phyloP scores from a whole-genome alignment of 2,113 vertebrate genomes.

The Caranx melampygus region DNA sequence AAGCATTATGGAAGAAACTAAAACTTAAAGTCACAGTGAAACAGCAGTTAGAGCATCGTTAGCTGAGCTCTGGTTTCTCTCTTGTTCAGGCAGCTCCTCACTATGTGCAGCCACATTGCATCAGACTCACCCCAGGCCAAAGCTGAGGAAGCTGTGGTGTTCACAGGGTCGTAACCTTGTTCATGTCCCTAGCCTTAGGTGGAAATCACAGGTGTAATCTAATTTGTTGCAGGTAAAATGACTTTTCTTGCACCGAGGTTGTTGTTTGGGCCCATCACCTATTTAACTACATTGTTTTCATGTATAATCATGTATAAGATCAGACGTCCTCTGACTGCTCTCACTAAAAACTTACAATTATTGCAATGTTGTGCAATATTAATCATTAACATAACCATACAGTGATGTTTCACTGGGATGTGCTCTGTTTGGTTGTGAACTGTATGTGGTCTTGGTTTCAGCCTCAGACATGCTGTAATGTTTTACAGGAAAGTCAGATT shows the following conservation, averaged over 20 bases:
- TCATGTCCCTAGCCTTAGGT: not conserved
- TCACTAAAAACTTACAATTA: too few species aligned
- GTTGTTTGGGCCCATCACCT: not conserved
- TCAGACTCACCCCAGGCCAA: not conserved
- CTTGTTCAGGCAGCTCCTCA: not conserved
- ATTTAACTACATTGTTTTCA: not conserved
- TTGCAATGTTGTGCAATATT: too few species aligned
- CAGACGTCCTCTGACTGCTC: too few species aligned
- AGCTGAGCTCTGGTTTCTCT: not conserved
- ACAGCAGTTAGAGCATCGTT: not conserved
- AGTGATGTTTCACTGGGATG: too few species aligned
- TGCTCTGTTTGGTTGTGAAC: too few species aligned
- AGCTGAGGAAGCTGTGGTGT: not conserved
- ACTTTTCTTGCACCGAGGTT: not conserved
- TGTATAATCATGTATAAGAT: not conserved
- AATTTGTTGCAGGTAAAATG: not conserved
- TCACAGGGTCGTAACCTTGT: not conserved
- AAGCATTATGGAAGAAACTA: not conserved
- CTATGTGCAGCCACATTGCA: not conserved
- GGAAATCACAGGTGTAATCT: not conserved
- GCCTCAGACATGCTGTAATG: not conserved
- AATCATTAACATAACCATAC: too few species aligned
- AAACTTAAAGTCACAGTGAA: not conserved
- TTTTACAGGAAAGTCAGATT: not conserved
- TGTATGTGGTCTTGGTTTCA: too few species aligned